phyloP scores from a whole-genome alignment of 2,113 vertebrate genomes.

The Colistium nudipinnis region DNA sequence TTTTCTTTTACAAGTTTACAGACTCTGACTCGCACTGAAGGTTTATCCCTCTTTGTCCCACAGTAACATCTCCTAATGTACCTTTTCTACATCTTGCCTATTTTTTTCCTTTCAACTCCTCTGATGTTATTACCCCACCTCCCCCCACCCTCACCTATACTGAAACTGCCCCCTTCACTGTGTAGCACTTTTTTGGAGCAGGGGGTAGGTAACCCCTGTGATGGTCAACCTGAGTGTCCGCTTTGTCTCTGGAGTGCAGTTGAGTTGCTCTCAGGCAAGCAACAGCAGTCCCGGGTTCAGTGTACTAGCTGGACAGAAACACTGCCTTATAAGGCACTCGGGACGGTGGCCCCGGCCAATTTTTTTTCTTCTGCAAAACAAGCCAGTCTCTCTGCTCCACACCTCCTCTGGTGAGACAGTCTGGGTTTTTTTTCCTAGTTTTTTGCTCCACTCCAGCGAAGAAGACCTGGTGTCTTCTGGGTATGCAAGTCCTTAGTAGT shows the following conservation, averaged over 20 bases:
- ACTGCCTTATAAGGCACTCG: slow-evolving; percentile 85
- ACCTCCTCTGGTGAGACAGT: slow-evolving; percentile 69
- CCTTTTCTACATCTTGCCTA: slow-evolving; percentile 2
- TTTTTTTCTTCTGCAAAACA: slow-evolving; percentile 70
- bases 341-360: slow-evolving; percentile 78
- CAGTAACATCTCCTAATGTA: slow-evolving; percentile 14
- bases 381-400: slow-evolving; percentile 73
- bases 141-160: background rate
- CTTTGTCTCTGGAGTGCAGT: slow-evolving; percentile 59
- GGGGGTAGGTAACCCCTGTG: slow-evolving; percentile 40
- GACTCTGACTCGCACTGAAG: background rate
- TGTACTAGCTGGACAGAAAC: slow-evolving; percentile 79
- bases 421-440: slow-evolving; percentile 40
- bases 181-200: slow-evolving; percentile 12
- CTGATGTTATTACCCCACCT: slow-evolving; percentile 17
- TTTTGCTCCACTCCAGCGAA: slow-evolving; percentile 59
- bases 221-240: slow-evolving; percentile 46
- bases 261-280: slow-evolving; percentile 61
- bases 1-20: background rate
- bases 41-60: slow-evolving; percentile 21
- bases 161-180: background rate
- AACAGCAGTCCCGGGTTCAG: slow-evolving; percentile 58
- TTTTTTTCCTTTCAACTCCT: slow-evolving; percentile 9
- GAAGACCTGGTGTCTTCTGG: slow-evolving; percentile 28
- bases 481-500: slow-evolving; percentile 10